Evolutionary conservation across 2,113 vertebrate species (phyloP), one percentile per base, ranked within the genome.

Genomic region (Vulpes lagopus): DNA sequence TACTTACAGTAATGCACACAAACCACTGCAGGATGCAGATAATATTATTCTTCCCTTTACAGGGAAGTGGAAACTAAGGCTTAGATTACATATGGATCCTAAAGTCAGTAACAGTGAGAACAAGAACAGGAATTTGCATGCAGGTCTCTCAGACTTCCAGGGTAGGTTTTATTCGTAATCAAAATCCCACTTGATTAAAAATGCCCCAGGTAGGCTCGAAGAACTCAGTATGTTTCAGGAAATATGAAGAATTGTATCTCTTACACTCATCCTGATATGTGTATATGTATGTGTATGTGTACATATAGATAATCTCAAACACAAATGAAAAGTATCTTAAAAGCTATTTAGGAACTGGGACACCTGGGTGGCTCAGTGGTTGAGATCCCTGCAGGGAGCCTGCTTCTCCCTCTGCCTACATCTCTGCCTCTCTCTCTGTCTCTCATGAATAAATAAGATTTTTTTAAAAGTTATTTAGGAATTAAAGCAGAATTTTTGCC

Each of bases 401-500:
- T 43, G 43, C 43, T 43, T 43, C 43, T 43, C 43, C 43, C 43
- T 43, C 43, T 43, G 1, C 7, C 43, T 43, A 7, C 43, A 1
- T 43, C 43, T 43, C 43, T 43, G 43, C 43, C 6, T 43, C 43
- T 43, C 43, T 43, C 43, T 43, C 43, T 43, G 43, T 43, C 43
- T 43, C 43, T 43, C 43, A 43, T 43, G 43, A 43, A 43, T 43
- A 43, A 43, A 43, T 43, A 43, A 43, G 43, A 43, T 43, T 43
- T 43, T 43, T 43, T 43, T 43, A 7, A 82, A 89, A 92, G 11
- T 6, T 51, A 11, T 65, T 94, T 19, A 88, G 30, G 15, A 60
- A 79, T 86, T 57, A 27, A 88, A 94, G 55, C 30, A 73, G n/a
- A 8, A 83, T 89, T 85, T 95, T 30, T 95, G 23, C n/a, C 30